Percentiles rank a stretch among this genome's conserved stretches.
These are phyloP conservation scores for Amniataba percoides DNA, from an alignment of 2,797 vertebrate species.

Conservation along the genomic window DNA sequence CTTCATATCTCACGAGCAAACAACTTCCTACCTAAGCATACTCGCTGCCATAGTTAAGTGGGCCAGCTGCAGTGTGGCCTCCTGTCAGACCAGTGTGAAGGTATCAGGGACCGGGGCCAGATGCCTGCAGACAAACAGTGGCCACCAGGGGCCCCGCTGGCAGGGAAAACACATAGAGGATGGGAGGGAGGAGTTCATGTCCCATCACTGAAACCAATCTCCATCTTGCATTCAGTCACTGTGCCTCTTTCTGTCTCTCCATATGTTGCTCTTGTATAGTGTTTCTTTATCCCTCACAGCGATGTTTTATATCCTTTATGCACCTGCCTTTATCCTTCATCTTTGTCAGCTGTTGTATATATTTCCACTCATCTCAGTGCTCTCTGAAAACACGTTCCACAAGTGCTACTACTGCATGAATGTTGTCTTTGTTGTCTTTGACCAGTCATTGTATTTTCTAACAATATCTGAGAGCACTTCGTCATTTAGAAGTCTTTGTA, in stretches of 20 bases:
- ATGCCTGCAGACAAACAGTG: constrained; percentile 75
- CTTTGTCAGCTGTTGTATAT: background rate
- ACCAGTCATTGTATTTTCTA: constrained; percentile 17
- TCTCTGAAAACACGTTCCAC: constrained; percentile 12
- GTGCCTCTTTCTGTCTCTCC: constrained; percentile 34
- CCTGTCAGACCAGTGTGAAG: constrained; percentile 59
- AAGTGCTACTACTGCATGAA: background rate
- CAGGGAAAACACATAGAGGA: constrained; percentile 39
- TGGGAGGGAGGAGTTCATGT: background rate
- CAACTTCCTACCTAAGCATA: constrained; percentile 18
- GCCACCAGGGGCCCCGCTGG: constrained; percentile 63
- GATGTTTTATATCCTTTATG: constrained; percentile 19
- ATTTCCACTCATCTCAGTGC: background rate
- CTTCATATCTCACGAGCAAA: constrained; percentile 28
- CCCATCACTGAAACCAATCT: constrained; percentile 43
- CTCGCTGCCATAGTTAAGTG: constrained; percentile 34
- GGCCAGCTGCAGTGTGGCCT: constrained; percentile 51
- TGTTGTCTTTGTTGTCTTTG: background rate
- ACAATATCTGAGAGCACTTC: constrained; percentile 11
- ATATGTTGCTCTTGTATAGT: constrained; percentile 26
- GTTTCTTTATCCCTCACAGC: constrained; percentile 34
- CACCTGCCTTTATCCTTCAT: constrained; percentile 9
- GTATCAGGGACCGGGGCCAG: constrained; percentile 63
- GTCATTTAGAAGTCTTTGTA: background rate
- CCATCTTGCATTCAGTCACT: constrained; percentile 38